Conservation (phyloP, 2,113 vertebrate species). For the Tauraco erythrolophus region DNA sequence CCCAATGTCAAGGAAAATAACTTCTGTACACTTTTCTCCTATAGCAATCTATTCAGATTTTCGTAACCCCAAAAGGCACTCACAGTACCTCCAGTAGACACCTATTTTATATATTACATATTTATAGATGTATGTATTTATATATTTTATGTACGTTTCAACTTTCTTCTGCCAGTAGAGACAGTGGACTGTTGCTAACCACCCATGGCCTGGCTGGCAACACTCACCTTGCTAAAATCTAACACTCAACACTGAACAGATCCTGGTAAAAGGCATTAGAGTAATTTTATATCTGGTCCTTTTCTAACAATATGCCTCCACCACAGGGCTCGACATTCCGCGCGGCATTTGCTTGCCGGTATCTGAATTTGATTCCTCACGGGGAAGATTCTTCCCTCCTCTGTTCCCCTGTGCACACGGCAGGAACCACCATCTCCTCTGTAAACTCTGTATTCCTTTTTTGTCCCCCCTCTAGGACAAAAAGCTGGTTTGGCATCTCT, state of each 20-base stretch:
- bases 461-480: neutral
- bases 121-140: no score
- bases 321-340: neutral
- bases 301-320: neutral
- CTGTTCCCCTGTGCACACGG: neutral
- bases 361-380: neutral
- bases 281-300: neutral
- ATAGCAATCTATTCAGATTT: neutral
- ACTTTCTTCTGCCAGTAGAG: neutral
- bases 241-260: neutral
- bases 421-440: neutral
- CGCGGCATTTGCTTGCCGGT: neutral
- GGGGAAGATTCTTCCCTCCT: neutral
- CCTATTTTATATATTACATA: no score
- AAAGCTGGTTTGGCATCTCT: conserved; percentile 21
- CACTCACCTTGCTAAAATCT: neutral
- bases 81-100: neutral
- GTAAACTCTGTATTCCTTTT: neutral
- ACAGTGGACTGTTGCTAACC: neutral
- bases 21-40: neutral
- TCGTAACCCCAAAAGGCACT: neutral
- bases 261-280: neutral
- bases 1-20: neutral
- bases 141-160: neutral
- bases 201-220: neutral